A percentile compares a stretch with the other conserved stretches of the same genome.
Conservation (phyloP, 2,113 vertebrate species). For the Coryphaenoides rupestris region DNA sequence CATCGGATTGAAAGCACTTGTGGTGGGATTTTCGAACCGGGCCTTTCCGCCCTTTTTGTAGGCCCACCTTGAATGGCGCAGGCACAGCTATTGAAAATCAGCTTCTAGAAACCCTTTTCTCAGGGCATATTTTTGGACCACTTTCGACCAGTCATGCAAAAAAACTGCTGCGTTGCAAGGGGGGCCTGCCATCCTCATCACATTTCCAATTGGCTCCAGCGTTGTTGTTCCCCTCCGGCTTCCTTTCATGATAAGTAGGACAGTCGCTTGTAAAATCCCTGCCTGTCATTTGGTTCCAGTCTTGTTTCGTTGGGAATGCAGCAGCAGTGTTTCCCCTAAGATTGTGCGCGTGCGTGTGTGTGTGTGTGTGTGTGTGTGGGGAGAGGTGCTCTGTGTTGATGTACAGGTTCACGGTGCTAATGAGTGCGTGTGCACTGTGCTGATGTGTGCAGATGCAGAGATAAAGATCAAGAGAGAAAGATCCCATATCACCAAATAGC, state of each 20-base stretch:
- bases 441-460: no score
- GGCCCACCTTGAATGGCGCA: no score
- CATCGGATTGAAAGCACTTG: no score
- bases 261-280: no score
- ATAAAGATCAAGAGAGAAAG: no score
- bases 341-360: neutral
- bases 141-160: neutral
- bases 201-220: neutral
- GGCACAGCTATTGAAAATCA: neutral
- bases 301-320: no score
- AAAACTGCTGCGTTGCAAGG: neutral
- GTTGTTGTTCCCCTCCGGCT: neutral
- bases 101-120: neutral
- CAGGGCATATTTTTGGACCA: neutral
- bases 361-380: neutral
- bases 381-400: neutral
- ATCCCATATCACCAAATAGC: no score
- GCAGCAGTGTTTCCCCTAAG: no score
- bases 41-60: no score
- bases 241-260: no score
- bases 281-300: neutral
- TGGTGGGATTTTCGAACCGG: no score
- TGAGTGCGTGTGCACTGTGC: neutral
- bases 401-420: slow-evolving; percentile 8
- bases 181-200: slow-evolving; percentile 17